Percentiles rank a stretch among this genome's conserved stretches.
Evolutionary conservation across 2,113 vertebrate species (phyloP).

Genomic region (Passerina amoena): DNA sequence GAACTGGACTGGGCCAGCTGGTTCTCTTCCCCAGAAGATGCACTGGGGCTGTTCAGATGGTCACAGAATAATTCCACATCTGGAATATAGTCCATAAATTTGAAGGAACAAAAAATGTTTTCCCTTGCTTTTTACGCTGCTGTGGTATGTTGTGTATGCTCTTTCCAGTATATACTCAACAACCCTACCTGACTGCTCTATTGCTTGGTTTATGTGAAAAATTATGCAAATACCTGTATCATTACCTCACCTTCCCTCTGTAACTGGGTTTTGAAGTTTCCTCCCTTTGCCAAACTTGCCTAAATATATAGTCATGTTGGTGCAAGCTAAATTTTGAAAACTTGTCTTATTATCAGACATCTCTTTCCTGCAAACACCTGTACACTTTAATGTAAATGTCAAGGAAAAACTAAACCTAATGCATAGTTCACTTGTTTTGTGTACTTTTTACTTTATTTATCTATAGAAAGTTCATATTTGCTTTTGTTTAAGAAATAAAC

Average conservation of each 20-base stretch:
- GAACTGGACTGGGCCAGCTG: background rate
- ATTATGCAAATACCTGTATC: background rate
- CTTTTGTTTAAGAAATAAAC: background rate
- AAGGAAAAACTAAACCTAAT: background rate
- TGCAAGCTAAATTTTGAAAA: background rate
- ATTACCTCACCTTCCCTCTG: background rate
- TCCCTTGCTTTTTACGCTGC: background rate
- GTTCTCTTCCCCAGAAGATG: background rate
- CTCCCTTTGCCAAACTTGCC: background rate
- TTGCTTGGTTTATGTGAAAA: background rate
- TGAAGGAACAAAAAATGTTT: background rate
- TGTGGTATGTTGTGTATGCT: background rate
- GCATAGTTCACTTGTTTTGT: background rate
- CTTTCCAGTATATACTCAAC: background rate
- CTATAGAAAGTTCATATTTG: background rate
- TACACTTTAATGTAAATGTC: background rate
- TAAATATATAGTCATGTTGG: background rate
- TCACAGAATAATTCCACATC: background rate
- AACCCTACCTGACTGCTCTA: background rate
- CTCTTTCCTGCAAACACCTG: background rate
- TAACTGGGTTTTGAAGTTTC: background rate
- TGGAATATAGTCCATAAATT: background rate
- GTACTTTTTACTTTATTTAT: background rate
- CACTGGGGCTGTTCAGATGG: fast-evolving
- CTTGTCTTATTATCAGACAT: background rate